A percentile compares a stretch with the other conserved stretches of the same genome.
Conservation (phyloP, 2,888 invertebrate genomes). For the Allophyes oxyacanthae region DNA sequence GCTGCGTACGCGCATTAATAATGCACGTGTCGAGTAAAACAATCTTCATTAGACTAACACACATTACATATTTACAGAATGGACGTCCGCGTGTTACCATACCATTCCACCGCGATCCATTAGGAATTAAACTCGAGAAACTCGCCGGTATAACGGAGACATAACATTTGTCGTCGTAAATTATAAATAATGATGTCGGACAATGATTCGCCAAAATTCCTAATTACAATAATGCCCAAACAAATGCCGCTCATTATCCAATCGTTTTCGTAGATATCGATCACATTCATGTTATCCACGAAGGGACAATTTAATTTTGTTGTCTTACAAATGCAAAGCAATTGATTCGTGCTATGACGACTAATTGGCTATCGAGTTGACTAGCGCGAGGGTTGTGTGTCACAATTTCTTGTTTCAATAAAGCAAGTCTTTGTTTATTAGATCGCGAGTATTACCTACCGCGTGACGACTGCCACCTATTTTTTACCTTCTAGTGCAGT, state of each 20-base stretch:
- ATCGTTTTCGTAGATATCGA: constrained; percentile 61
- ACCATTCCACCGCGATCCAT: constrained; percentile 70
- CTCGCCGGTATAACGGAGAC: constrained; percentile 51
- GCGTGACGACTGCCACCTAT: constrained; percentile 60
- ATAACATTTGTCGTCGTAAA: constrained; percentile 65
- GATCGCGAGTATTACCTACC: constrained; percentile 66
- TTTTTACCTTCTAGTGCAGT: constrained; percentile 66
- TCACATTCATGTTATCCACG: constrained; percentile 51
- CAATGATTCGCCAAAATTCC: constrained; percentile 83
- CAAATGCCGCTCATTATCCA: constrained; percentile 54
- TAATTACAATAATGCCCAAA: constrained; percentile 75
- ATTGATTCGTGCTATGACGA: constrained; percentile 72
- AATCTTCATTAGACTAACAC: constrained; percentile 88
- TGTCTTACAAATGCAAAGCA: constrained; percentile 68
- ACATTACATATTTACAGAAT: constrained; percentile 78
- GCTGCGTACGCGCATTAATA: constrained; percentile 89
- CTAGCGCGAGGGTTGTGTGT: constrained; percentile 69
- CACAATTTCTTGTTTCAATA: constrained; percentile 84
- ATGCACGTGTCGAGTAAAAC: constrained; percentile 85
- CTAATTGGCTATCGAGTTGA: constrained; percentile 74
- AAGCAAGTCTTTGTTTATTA: constrained; percentile 75
- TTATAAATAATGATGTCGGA: constrained; percentile 76
- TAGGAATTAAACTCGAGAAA: constrained; percentile 68
- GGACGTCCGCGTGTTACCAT: constrained; percentile 61
- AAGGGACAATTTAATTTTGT: constrained; percentile 61